These are phyloP conservation scores for Vultur gryphus DNA, from an alignment of 2,797 vertebrate species.

Conservation along the genomic window DNA sequence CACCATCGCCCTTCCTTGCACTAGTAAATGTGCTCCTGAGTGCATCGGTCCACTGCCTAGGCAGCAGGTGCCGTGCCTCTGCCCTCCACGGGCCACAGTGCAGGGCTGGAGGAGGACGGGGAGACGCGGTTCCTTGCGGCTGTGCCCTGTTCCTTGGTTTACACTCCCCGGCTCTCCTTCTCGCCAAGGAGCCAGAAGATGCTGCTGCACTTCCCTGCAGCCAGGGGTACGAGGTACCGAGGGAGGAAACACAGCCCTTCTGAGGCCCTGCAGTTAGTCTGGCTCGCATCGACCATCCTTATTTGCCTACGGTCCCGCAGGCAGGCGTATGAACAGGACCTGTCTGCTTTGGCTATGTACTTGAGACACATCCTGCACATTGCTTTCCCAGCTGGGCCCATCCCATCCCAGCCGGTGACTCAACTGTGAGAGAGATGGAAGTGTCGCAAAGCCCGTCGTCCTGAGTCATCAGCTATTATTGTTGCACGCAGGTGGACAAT, in stretches of 20 bases:
- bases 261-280: neutral
- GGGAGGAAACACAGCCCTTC: neutral
- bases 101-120: neutral
- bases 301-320: neutral
- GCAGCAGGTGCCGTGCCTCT: neutral
- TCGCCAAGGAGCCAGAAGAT: neutral
- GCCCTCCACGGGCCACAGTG: fast-evolving
- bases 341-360: neutral
- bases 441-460: neutral
- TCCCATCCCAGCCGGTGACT: conserved; percentile 32
- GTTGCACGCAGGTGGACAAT: neutral
- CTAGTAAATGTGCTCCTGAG: neutral
- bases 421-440: conserved; percentile 42
- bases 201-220: neutral
- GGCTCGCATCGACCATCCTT: neutral
- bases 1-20: fast-evolving
- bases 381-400: conserved; percentile 59
- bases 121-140: fast-evolving
- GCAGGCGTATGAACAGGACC: neutral
- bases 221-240: neutral
- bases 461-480: conserved; percentile 61
- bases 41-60: fast-evolving
- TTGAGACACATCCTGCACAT: conserved; percentile 53
- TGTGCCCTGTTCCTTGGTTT: neutral
- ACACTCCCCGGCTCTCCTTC: neutral